Conservation (phyloP, 2,888 invertebrate genomes). For the Ichneumon xanthorius region DNA sequence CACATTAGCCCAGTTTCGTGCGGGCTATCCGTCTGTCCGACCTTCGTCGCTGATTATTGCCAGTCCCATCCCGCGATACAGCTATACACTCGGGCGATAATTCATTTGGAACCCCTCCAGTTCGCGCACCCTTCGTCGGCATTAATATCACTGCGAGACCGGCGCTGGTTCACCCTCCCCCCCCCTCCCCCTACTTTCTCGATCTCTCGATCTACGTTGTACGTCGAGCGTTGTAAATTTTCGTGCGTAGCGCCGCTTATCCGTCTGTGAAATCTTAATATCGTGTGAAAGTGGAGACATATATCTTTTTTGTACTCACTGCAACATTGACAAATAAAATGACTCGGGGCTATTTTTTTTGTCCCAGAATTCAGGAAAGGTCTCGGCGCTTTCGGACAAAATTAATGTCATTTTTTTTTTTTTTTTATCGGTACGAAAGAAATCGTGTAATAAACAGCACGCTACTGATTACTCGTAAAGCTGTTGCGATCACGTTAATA, state of each 20-base stretch:
- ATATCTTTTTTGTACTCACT: too few relatives aligned
- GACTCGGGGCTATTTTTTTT: too few relatives aligned
- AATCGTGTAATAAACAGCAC: too few relatives aligned
- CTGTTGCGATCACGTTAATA: too few relatives aligned
- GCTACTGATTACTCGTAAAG: too few relatives aligned
- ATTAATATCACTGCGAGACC: conserved; percentile 33
- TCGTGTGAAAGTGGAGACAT: too few relatives aligned
- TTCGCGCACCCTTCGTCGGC: conserved; percentile 10
- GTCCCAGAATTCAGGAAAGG: too few relatives aligned
- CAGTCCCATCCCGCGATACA: conserved; percentile 6
- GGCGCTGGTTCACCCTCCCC: neutral
- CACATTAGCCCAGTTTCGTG: conserved; percentile 72
- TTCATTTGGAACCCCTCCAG: conserved; percentile 19
- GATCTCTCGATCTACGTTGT: neutral
- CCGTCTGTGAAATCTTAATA: neutral
- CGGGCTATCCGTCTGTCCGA: conserved; percentile 54
- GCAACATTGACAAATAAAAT: too few relatives aligned
- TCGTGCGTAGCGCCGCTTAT: neutral
- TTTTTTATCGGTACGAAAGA: too few relatives aligned
- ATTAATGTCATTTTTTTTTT: too few relatives aligned
- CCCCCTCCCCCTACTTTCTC: neutral
- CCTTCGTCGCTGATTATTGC: conserved; percentile 56
- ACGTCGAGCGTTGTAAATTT: neutral
- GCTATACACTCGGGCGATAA: conserved; percentile 25
- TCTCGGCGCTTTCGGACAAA: too few relatives aligned